Evolutionary conservation across 2,113 vertebrate species (phyloP), one percentile per base, ranked within the genome.

Genomic region (Equus quagga): DNA sequence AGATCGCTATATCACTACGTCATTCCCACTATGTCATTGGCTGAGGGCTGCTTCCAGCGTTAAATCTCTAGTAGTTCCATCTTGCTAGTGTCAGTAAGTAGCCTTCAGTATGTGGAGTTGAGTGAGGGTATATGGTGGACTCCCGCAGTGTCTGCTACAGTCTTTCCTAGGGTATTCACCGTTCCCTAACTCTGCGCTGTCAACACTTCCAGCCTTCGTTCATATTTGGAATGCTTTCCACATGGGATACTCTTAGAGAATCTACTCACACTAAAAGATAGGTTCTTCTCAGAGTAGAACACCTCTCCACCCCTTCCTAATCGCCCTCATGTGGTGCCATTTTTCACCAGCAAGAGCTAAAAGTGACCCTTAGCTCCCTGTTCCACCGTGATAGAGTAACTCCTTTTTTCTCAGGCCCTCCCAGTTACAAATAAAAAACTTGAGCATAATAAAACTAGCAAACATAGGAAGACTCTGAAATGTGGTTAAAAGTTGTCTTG

Each of bases 221-320:
- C n/a, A 46, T 91, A 12, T 94, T 91, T 69, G 8, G 18, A 82
- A 78, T 87, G 33, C 1, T 23, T 82, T 81, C 33, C n/a, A 36
- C 13, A n/a, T 0, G 79, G 26, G 41, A 95, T 54, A 64, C 28
- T 75, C 28, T 89, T 62, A 64, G 41, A 83, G 54, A 70, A 78
- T 19, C 44, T 84, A 54, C 9, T 21, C 41, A 36, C 33, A 75
- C 3, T 23, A 80, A 65, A 75, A 14, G 14, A 73, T 23, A 58
- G 23, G 9, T 26, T 80, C 26, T 62, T 33, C 5, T 83, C 10
- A 73, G 18, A 73, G 5, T 36, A 11, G 51, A 54, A 54, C 13
- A 54, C 13, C 51, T 4, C 51, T 54, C 51, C 0, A 31, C 4
- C 0, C 19, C 1, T 51, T 0, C 28, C 56, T 41, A 75, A 0